Evolutionary conservation across 2,888 invertebrate genomes (phyloP).

Genomic region (Acrobasis consociella): DNA sequence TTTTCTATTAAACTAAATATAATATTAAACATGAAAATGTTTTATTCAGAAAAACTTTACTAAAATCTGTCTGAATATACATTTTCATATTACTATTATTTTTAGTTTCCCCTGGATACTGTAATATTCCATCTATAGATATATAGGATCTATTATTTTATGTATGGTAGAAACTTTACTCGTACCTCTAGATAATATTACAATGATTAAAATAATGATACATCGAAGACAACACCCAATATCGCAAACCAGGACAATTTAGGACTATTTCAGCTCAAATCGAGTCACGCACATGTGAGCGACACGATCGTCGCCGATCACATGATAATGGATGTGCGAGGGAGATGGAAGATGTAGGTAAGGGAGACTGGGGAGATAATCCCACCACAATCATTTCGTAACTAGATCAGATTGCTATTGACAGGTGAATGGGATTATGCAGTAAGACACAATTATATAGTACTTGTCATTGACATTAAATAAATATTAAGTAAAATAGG

Average conservation of each 20-base stretch:
- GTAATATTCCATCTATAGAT: too few relatives aligned
- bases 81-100: too few relatives aligned
- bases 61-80: too few relatives aligned
- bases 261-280: slow-evolving; percentile 39
- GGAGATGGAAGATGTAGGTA: slow-evolving; percentile 30
- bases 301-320: slow-evolving; percentile 40
- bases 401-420: slow-evolving; percentile 62
- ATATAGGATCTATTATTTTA: too few relatives aligned
- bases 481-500: too few relatives aligned
- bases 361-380: slow-evolving; percentile 43
- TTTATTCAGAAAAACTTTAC: too few relatives aligned
- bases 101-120: too few relatives aligned
- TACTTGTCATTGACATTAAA: too few relatives aligned
- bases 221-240: slow-evolving; percentile 13
- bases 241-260: neutral
- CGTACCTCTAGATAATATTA: too few relatives aligned
- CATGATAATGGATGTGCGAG: slow-evolving; percentile 40
- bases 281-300: slow-evolving; percentile 37
- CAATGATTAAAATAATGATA: neutral
- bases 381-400: slow-evolving; percentile 60
- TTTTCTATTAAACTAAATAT: too few relatives aligned
- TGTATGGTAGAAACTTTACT: too few relatives aligned
- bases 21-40: too few relatives aligned
- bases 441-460: slow-evolving; percentile 24
- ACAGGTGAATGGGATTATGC: slow-evolving; percentile 38